Evolutionary conservation across 2,113 vertebrate genomes (phyloP).

Genomic region (Rattus rattus): DNA sequence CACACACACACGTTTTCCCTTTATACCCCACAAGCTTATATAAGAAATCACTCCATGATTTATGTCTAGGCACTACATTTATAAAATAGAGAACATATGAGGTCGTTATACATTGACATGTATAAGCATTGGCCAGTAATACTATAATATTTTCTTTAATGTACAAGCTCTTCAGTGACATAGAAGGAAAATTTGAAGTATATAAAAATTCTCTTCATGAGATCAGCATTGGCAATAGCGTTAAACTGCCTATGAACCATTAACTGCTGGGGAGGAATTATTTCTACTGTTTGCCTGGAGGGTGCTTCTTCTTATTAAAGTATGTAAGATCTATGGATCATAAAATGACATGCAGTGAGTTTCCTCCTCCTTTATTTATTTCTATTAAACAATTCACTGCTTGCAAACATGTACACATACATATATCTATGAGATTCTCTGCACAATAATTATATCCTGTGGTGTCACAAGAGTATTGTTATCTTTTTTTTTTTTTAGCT

Average conservation of each 20-base stretch:
- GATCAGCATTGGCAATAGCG: slow-evolving; percentile 69
- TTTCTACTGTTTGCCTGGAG: slow-evolving; percentile 75
- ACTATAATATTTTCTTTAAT: slow-evolving; percentile 70
- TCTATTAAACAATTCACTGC: slow-evolving; percentile 73
- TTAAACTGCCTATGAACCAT: slow-evolving; percentile 80
- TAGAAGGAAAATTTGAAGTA: slow-evolving; percentile 64
- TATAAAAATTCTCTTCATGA: slow-evolving; percentile 69
- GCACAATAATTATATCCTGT: slow-evolving; percentile 45
- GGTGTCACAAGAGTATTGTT: slow-evolving; percentile 19
- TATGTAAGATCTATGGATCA: slow-evolving; percentile 69
- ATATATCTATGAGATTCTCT: neutral
- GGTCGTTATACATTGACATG: neutral
- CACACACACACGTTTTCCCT: neutral
- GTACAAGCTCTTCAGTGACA: slow-evolving; percentile 44
- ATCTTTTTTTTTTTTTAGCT: slow-evolving; percentile 43
- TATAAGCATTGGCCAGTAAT: neutral
- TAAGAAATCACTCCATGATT: neutral
- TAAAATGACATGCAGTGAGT: slow-evolving; percentile 74
- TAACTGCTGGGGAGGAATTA: slow-evolving; percentile 67
- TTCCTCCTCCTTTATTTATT: slow-evolving; percentile 71
- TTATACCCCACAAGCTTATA: neutral
- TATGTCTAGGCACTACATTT: neutral
- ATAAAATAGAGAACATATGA: neutral
- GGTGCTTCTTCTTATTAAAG: slow-evolving; percentile 83
- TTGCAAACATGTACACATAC: neutral